Percentiles rank a stretch among this genome's conserved stretches.
These are phyloP conservation scores for Xiphophorus maculatus DNA, from an alignment of 2,113 vertebrate genomes.

Conservation along the genomic window DNA sequence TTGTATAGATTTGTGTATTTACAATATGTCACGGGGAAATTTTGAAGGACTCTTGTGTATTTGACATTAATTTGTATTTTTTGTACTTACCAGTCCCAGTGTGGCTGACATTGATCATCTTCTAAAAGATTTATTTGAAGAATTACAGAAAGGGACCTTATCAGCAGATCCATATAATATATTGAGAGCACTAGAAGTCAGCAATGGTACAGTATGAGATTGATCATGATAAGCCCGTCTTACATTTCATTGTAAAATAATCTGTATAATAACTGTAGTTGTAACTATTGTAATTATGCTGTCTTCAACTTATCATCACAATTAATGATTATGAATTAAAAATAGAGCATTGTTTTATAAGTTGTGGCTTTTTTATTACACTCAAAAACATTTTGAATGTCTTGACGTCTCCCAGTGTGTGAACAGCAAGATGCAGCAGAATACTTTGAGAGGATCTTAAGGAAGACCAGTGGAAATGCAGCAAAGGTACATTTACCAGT, in stretches of 20 bases:
- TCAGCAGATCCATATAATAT: slow-evolving; percentile 8
- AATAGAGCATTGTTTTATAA: too few relatives aligned
- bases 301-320: background rate
- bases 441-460: slow-evolving; percentile 67
- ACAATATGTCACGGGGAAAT: too few relatives aligned
- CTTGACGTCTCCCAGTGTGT: rapidly evolving
- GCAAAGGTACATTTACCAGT: slow-evolving; percentile 40
- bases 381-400: background rate
- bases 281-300: too few relatives aligned
- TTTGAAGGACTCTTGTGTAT: background rate
- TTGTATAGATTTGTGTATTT: background rate
- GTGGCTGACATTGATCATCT: slow-evolving; percentile 17
- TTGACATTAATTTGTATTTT: background rate
- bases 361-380: background rate
- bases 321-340: background rate
- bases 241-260: too few relatives aligned
- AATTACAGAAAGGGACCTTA: too few relatives aligned
- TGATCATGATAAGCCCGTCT: too few relatives aligned
- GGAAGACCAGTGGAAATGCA: slow-evolving; percentile 1
- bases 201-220: slow-evolving; percentile 39
- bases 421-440: slow-evolving; percentile 71
- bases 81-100: background rate
- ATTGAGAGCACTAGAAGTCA: slow-evolving; percentile 51
- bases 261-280: too few relatives aligned
- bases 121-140: too few relatives aligned